Percentiles rank a stretch among this genome's conserved stretches.
Evolutionary conservation across 2,797 vertebrate species (phyloP).

Genomic region (Rhynchotus rufescens): DNA sequence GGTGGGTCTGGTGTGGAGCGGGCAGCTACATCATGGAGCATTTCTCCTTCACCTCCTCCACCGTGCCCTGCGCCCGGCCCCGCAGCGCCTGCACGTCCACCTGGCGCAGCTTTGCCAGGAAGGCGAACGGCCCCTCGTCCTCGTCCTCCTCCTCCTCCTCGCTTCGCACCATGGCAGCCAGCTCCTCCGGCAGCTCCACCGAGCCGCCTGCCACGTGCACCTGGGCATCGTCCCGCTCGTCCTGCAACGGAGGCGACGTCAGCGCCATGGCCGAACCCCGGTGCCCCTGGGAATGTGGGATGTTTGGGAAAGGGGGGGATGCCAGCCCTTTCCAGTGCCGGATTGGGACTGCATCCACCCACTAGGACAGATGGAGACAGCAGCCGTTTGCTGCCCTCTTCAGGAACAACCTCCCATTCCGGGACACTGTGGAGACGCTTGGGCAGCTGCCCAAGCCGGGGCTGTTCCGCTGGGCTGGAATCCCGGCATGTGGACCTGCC

Average conservation of each 20-base stretch:
- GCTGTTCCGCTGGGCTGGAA: fast-evolving
- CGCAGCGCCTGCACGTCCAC: slow-evolving; percentile 73
- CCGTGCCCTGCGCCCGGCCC: slow-evolving; percentile 68
- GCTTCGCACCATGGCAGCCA: slow-evolving; percentile 75
- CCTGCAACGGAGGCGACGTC: slow-evolving; percentile 2
- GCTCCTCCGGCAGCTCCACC: slow-evolving; percentile 79
- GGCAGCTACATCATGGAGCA: slow-evolving; percentile 31
- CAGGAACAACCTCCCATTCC: background rate
- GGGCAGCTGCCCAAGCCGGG: fast-evolving
- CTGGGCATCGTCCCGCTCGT: slow-evolving; percentile 77
- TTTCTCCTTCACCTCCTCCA: slow-evolving; percentile 72
- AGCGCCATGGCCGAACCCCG: fast-evolving
- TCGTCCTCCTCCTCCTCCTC: slow-evolving; percentile 77
- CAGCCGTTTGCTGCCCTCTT: slow-evolving; percentile 59
- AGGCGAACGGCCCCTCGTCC: slow-evolving; percentile 67
- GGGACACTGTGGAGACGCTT: no score
- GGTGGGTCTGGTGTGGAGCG: background rate
- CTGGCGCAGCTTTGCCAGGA: slow-evolving; percentile 77
- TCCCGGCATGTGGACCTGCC: fast-evolving
- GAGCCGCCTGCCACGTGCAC: slow-evolving; percentile 77
- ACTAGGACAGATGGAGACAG: background rate
- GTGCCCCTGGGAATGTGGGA: fast-evolving
- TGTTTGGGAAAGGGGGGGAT: no score
- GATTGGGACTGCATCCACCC: fast-evolving
- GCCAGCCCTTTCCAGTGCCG: background rate